phyloP scores from a whole-genome alignment of 2,113 vertebrate species.

The Boleophthalmus pectinirostris region DNA sequence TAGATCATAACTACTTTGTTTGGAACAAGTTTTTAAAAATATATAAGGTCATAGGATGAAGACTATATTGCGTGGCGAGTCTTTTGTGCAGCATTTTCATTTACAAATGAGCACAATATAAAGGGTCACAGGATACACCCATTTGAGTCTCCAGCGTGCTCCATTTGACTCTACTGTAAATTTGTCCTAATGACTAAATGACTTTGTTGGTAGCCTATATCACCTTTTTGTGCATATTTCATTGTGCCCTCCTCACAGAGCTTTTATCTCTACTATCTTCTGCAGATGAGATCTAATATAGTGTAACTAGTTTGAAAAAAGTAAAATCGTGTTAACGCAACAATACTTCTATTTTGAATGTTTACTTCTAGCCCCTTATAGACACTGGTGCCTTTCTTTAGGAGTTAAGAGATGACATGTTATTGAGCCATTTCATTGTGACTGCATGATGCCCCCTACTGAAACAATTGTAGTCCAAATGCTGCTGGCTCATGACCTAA shows the following conservation, averaged over 20 bases:
- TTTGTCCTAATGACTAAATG: background rate
- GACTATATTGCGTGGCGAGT: no score
- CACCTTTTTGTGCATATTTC: background rate
- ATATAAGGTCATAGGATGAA: no score
- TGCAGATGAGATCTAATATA: background rate
- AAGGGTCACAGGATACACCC: background rate
- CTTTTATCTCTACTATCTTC: background rate
- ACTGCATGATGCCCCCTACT: background rate
- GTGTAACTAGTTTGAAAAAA: background rate
- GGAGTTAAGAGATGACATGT: no score
- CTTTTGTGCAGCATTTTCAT: no score
- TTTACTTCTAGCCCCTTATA: no score
- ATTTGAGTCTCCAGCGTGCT: background rate
- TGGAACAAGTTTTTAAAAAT: no score
- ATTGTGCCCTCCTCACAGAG: background rate
- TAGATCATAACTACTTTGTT: no score
- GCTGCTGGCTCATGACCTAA: background rate
- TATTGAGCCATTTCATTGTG: background rate
- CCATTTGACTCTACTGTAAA: background rate
- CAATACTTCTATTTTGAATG: no score
- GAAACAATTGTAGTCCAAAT: background rate
- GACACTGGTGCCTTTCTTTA: no score
- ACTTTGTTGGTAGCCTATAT: background rate
- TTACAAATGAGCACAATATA: no score
- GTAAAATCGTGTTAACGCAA: background rate